Evolutionary conservation across 2,113 vertebrate species (phyloP).

Genomic region (Equus przewalskii): DNA sequence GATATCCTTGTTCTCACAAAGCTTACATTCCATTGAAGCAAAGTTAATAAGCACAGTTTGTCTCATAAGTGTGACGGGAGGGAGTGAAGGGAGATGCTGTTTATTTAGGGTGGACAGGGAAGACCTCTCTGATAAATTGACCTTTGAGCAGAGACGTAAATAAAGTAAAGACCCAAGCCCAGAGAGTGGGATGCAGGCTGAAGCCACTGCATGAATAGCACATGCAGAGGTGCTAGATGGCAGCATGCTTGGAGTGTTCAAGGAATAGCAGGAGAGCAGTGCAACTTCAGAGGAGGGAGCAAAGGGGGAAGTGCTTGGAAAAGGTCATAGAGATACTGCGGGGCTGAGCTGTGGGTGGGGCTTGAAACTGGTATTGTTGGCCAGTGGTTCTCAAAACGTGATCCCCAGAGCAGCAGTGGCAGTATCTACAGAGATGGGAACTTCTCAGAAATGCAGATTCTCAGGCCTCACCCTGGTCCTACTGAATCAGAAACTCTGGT

Average conservation of each 20-base stretch:
- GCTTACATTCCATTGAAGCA: background rate
- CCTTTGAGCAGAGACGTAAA: background rate
- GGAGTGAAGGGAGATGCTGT: background rate
- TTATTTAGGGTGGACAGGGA: background rate
- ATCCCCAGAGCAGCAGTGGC: background rate
- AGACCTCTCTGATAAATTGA: background rate
- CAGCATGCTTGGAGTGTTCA: background rate
- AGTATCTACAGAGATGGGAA: background rate
- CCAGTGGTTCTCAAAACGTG: background rate
- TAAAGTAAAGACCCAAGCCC: background rate
- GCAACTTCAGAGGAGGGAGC: background rate
- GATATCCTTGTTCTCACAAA: background rate
- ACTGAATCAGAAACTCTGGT: background rate
- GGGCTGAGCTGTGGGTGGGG: rapidly evolving
- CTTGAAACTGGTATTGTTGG: background rate
- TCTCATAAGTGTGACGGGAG: background rate
- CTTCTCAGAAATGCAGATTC: background rate
- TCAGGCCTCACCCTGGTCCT: background rate
- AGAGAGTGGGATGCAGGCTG: background rate
- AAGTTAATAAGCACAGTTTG: background rate
- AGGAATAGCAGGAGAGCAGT: background rate
- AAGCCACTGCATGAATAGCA: background rate
- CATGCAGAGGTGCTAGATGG: background rate
- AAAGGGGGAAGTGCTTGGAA: background rate
- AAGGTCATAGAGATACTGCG: background rate